phyloP scores from a whole-genome alignment of 2,113 vertebrate genomes.

The Lepisosteus osseus region DNA sequence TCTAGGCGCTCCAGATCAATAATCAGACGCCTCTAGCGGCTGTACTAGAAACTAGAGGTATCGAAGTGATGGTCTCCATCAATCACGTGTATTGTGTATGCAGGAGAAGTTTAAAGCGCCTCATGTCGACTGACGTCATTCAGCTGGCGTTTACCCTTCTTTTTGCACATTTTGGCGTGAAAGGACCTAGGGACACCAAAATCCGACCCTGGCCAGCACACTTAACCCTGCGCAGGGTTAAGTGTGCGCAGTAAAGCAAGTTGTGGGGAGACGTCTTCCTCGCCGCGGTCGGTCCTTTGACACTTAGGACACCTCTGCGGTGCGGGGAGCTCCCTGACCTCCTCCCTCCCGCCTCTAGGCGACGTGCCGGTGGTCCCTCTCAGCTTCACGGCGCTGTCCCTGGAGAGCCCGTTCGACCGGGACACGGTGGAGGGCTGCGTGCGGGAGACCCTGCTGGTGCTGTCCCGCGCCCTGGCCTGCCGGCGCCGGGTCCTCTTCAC shows the following conservation, averaged over 20 bases:
- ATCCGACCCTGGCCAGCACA: no score
- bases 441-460: constrained; percentile 61
- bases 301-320: no score
- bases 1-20: no score
- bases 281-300: no score
- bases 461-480: constrained; percentile 57
- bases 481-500: constrained; percentile 54
- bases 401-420: constrained; percentile 53
- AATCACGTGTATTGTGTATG: no score
- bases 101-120: no score
- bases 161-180: background rate
- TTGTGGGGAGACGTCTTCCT: no score
- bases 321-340: background rate
- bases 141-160: no score
- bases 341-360: constrained; percentile 45
- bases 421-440: constrained; percentile 65
- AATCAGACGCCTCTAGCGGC: no score
- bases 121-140: background rate
- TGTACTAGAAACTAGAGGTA: no score
- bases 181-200: background rate
- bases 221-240: no score
- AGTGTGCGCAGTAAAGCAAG: background rate
- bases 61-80: no score
- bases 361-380: constrained; percentile 70
- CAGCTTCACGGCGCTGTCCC: constrained; percentile 65